Base-by-base conservation (phyloP, 2,797 vertebrate species). In the Micromesistius poutassou region DNA sequence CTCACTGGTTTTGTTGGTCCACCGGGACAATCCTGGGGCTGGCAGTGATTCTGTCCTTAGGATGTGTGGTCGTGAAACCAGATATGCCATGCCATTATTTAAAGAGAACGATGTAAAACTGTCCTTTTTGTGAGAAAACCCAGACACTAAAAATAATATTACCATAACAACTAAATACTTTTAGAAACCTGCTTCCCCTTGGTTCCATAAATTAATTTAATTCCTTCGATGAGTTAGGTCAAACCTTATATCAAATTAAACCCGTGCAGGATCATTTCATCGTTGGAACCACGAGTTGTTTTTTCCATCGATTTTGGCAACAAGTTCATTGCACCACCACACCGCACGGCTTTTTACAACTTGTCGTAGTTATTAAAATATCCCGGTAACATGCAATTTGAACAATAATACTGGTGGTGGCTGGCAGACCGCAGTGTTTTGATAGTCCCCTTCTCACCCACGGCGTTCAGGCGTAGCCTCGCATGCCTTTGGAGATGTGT, bases 41-140 rank as follows among this genome's bases (percentile, higher is more conserved):
- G 5, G 14, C 28, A 82, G 55, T 66, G 76, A 55, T 73, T 62
- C 75, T 70, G 71, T 68, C 74, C 76, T 74, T 73, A 36, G 81
- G 76, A 72, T 84, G 78, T 83, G 78, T 74, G 81, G 73, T 12
- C 30, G 76, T 80, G 76, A 71, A 77, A 77, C 81, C 62, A 75
- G 68, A 78, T 76, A 71, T 75, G 76, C 72, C 19, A 62, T 76
- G 55, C 55, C 55, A 81, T 75, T 12, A 6, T 68, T 79, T 80
- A 80, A 68, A 86, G 78, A 78, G 73, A 80, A 81, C 66, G 79
- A 80, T 62, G 50, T 25, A 79, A 71, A 78, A 74, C 38, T 77
- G 30, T 12, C 62, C 31, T 50, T 77, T 75, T 80, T 84, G 75
- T 81, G 80, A 78, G 77, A 78, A 50, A 84, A 68, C 62, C 25